These are phyloP conservation scores for Kryptopterus vitreolus DNA, from an alignment of 2,797 vertebrate species.

Conservation along the genomic window DNA sequence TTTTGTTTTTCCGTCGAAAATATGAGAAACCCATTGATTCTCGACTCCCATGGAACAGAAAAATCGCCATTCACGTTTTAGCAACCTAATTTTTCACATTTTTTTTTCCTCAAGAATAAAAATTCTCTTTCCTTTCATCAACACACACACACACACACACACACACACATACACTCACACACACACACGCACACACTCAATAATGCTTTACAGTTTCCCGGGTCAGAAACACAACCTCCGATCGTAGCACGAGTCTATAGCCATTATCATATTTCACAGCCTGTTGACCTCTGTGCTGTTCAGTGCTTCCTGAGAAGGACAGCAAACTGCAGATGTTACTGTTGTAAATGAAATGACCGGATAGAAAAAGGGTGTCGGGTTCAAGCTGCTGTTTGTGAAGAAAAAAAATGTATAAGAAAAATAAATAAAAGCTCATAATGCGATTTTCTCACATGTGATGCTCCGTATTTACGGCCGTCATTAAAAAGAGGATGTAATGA, in stretches of 20 bases:
- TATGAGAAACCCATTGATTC: too few species aligned
- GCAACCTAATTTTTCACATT: too few species aligned
- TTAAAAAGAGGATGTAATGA: slow-evolving; percentile 1
- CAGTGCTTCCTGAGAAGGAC: slow-evolving; percentile 40
- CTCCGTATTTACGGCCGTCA: not conserved
- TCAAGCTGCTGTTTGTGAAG: slow-evolving; percentile 14
- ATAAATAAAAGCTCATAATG: too few species aligned
- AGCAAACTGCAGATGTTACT: slow-evolving; percentile 6
- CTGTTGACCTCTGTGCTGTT: slow-evolving; percentile 41
- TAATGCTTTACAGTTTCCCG: slow-evolving; percentile 24
- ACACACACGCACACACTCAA: slow-evolving; percentile 13
- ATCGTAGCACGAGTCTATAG: slow-evolving; percentile 36
- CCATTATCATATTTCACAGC: slow-evolving; percentile 56
- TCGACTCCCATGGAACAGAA: too few species aligned
- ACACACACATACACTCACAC: not conserved
- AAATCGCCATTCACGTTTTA: too few species aligned
- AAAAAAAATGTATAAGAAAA: not conserved
- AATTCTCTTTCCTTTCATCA: slow-evolving; percentile 7
- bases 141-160: not conserved
- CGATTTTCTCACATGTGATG: too few species aligned
- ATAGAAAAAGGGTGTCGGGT: slow-evolving; percentile 6
- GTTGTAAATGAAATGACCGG: slow-evolving; percentile 16
- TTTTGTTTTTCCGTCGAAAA: too few species aligned
- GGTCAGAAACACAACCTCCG: slow-evolving; percentile 27
- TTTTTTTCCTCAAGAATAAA: too few species aligned